Evolutionary conservation across 2,888 invertebrate genomes (phyloP), one percentile per base, ranked within the genome.

Genomic region (Cantharis flavilabris): DNA sequence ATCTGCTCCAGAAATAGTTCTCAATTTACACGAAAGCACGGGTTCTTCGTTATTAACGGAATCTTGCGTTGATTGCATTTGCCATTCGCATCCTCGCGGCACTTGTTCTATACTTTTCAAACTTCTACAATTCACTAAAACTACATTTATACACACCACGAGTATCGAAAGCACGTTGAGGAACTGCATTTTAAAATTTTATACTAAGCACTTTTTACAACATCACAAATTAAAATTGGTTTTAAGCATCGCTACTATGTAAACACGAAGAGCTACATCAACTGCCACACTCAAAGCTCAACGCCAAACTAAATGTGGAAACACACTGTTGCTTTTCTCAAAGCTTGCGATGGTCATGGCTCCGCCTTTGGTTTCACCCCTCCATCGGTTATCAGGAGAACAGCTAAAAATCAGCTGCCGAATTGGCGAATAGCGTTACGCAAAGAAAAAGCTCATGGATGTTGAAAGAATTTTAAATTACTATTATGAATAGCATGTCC

Each of bases 81-180:
- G 91, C 91, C 94, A 94, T 85, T 92, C 92, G 89, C 94, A 94
- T 85, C 93, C 94, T 87, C 91, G 91, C 83, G 94, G 93, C 77
- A 92, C 91, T 86, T 92, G 92, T 83, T 92, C 92, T 85, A 91
- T 89, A 82, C 85, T 87, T 10, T 86, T 86, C 76, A 88, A 85
- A 77, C 87, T 87, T 75, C 87, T 83, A 9, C 84, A 83, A 80
- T 79, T 81, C 77, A 85, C 86, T 63, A 76, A 28, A 76, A 82
- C 81, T 75, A 73, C 63, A 70, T 63, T 73, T 63, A 75, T 64
- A 69, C 26, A 67, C 65, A 75, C 67, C 62, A 79, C 63, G 20
- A 78, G 33, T 20, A 78, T 33, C 73, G 65, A 76, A 74, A 74
- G 64, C 78, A 76, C 76, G 64, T 62, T 62, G 23, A 62, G 18